A percentile compares a stretch with the other conserved stretches of the same genome.
Conservation (phyloP, 1,140 invertebrate species). For the Oppia nitens region DNA sequence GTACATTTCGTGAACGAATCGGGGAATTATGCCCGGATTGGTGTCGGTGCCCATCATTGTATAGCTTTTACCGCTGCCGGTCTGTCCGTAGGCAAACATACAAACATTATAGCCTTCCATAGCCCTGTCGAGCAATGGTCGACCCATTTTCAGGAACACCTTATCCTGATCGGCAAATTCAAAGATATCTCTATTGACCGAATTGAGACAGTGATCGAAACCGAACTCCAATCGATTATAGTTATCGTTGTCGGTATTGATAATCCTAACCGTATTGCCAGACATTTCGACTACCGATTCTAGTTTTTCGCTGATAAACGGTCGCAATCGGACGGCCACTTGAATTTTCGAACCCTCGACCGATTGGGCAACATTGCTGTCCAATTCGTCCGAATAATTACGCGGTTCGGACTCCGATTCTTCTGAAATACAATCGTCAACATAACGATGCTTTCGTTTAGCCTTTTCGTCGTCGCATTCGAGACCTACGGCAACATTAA, state of each 20-base stretch:
- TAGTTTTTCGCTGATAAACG: constrained; percentile 1
- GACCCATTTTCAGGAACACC: constrained; percentile 6
- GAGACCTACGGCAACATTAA: constrained; percentile 6
- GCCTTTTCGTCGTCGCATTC: background rate
- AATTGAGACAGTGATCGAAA: constrained; percentile 16
- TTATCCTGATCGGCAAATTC: constrained; percentile 5
- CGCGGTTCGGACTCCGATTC: background rate
- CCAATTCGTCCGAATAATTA: background rate
- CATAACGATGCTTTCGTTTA: background rate
- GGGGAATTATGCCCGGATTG: constrained; percentile 83
- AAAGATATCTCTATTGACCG: background rate
- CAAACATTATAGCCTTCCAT: constrained; percentile 98
- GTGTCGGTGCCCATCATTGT: constrained; percentile 93
- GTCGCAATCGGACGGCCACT: constrained; percentile 13
- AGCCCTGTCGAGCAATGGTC: constrained; percentile 33
- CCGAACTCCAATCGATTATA: constrained; percentile 10
- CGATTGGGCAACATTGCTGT: background rate
- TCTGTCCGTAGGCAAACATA: constrained; percentile 97
- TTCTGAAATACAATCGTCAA: background rate
- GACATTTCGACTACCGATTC: background rate
- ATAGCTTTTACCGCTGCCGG: constrained; percentile 71
- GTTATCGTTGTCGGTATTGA: background rate
- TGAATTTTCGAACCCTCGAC: too few relatives aligned
- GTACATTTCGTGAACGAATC: constrained; percentile 85
- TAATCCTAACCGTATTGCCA: background rate